Evolutionary conservation across 2,797 vertebrate genomes (phyloP).

Genomic region (Cygnus olor): DNA sequence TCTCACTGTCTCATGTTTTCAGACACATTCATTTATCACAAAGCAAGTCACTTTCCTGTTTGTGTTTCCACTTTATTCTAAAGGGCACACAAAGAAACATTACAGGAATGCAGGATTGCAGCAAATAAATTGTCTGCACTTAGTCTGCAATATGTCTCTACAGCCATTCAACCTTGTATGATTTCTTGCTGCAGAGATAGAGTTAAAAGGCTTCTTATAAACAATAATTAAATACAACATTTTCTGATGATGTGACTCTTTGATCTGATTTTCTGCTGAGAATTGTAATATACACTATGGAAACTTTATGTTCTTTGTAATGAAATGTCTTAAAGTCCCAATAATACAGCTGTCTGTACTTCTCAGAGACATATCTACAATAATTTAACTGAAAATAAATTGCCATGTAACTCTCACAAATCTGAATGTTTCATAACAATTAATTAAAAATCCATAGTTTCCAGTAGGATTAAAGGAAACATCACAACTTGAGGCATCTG

Average conservation of each 20-base stretch:
- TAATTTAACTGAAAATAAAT: slow-evolving; percentile 17
- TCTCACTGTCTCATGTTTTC: slow-evolving; percentile 70
- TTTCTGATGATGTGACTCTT: slow-evolving; percentile 27
- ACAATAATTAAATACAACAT: slow-evolving; percentile 26
- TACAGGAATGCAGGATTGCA: slow-evolving; percentile 67
- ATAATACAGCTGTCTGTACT: not conserved
- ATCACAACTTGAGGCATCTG: not conserved
- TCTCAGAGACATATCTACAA: not conserved
- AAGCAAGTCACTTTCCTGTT: slow-evolving; percentile 72
- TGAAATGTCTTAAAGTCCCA: slow-evolving; percentile 37
- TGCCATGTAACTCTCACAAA: not conserved
- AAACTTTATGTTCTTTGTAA: slow-evolving; percentile 29
- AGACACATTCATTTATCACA: slow-evolving; percentile 74
- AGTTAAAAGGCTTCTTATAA: slow-evolving; percentile 58
- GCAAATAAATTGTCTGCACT: slow-evolving; percentile 70
- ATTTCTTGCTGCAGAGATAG: slow-evolving; percentile 51
- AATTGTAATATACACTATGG: not conserved
- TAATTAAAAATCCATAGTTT: slow-evolving; percentile 22
- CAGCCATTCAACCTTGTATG: slow-evolving; percentile 32
- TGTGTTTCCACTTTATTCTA: slow-evolving; percentile 77
- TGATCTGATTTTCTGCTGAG: slow-evolving; percentile 51
- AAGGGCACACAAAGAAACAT: slow-evolving; percentile 71
- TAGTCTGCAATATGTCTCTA: slow-evolving; percentile 57
- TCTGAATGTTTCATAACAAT: not conserved
- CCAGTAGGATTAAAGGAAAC: not conserved